Evolutionary conservation across 2,797 vertebrate genomes (phyloP), one percentile per base, ranked within the genome.

Genomic region (Mallotus villosus): DNA sequence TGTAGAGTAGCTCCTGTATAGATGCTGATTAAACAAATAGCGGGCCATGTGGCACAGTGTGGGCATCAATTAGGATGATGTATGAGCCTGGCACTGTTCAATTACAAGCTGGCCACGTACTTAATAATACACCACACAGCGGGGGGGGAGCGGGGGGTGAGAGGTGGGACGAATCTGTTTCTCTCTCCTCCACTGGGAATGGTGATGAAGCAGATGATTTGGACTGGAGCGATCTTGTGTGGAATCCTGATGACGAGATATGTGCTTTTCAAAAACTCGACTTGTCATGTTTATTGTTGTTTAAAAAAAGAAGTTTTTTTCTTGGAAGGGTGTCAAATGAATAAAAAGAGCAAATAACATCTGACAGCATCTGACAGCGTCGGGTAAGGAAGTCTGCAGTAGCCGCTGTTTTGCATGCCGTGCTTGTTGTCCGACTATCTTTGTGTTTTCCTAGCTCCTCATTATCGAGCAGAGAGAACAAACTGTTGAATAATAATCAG

Each of bases 41-140:
- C 61, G 74, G 60, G 24, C 59, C 24, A 78, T 71, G 74, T 81
- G 73, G 75, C 72, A 75, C 67, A 53, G 61, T 72, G 75, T 76
- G 70, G 78, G 76, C 76, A 80, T 78, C 80, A 76, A 82, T 84
- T 84, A 76, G 81, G 72, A 84, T 80, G 77, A 79, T 81, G 77
- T 70, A 81, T 81, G 74, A 68, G 72, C 70, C 67, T 68, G 68
- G 61, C 61, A 66, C 69, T 53, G 67, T 82, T 66, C 80, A 80
- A 81, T 84, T 84, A 73, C 55, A 59, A 77, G 64, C 69, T 68
- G 63, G 66, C 24, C 22, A 71, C 61, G 74, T 65, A 76, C 79
- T 74, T 76, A 77, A 78, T 72, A 75, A 81, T 51, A 78, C 21
- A 58, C 72, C 78, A 78, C 77, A 80, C 67, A 78, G 32, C 71